A percentile compares a stretch with the other conserved stretches of the same genome.
These are phyloP conservation scores for Cochlearius cochlearius DNA, from an alignment of 2,113 vertebrate species.

Conservation along the genomic window DNA sequence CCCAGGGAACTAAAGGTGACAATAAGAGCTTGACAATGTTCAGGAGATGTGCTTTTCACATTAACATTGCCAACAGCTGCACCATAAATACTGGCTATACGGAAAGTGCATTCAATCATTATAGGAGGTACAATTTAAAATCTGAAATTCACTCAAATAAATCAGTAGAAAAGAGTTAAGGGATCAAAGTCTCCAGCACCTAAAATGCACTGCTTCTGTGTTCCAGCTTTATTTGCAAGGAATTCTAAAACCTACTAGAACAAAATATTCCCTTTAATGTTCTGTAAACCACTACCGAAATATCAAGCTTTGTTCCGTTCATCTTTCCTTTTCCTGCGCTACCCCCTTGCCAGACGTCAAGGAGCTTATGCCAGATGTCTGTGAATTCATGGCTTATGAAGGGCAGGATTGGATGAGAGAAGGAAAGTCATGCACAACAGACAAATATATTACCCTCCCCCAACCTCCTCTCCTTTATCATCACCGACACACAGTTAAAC, in stretches of 20 bases:
- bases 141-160: constrained; percentile 54
- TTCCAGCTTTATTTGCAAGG: constrained; percentile 29
- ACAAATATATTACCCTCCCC: background rate
- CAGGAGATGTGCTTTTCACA: constrained; percentile 65
- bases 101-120: constrained; percentile 56
- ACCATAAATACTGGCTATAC: constrained; percentile 46
- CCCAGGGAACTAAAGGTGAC: constrained; percentile 63
- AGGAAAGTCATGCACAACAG: background rate
- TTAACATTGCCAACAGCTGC: constrained; percentile 59
- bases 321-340: constrained; percentile 25
- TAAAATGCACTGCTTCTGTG: background rate
- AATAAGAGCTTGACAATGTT: constrained; percentile 62
- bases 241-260: constrained; percentile 31
- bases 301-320: background rate
- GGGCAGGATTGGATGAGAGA: background rate
- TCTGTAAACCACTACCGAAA: constrained; percentile 10
- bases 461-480: background rate
- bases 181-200: background rate
- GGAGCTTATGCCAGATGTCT: constrained; percentile 32
- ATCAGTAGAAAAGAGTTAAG: constrained; percentile 49
- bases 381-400: constrained; percentile 11
- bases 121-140: constrained; percentile 57
- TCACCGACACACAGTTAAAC: background rate
- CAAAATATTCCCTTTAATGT: constrained; percentile 39
- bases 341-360: background rate